A percentile compares a stretch with the other conserved stretches of the same genome.
Evolutionary conservation across 2,113 vertebrate genomes (phyloP).

Genomic region (Otocyon megalotis): DNA sequence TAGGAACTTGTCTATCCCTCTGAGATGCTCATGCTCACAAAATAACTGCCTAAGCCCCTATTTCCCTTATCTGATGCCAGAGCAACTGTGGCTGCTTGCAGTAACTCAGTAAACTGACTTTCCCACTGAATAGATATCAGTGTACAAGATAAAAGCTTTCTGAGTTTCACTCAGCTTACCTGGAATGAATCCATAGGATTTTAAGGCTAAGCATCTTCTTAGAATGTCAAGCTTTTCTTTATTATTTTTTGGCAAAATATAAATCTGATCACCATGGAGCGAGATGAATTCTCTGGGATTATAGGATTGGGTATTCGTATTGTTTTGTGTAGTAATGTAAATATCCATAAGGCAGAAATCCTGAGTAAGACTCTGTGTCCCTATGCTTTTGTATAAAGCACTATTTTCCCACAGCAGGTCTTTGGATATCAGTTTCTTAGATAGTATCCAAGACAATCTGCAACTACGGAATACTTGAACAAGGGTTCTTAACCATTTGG

Average conservation of each 20-base stretch:
- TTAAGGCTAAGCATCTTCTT: slow-evolving; percentile 39
- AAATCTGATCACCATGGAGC: slow-evolving; percentile 24
- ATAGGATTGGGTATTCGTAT: neutral
- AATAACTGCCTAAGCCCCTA: neutral
- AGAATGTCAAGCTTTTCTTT: neutral
- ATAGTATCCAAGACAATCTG: neutral
- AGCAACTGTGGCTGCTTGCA: neutral
- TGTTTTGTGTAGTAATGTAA: neutral
- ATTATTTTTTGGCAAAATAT: slow-evolving; percentile 35
- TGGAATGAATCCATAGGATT: neutral
- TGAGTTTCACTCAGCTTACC: slow-evolving; percentile 12
- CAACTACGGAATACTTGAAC: neutral
- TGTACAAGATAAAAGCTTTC: neutral
- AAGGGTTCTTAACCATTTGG: neutral
- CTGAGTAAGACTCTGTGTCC: neutral
- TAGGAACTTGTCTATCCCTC: neutral
- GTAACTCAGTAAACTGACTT: neutral
- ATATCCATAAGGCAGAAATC: slow-evolving; percentile 21
- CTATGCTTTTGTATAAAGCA: neutral
- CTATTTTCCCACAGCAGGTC: neutral
- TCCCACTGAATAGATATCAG: neutral
- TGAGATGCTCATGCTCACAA: slow-evolving; percentile 41
- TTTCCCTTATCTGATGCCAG: neutral
- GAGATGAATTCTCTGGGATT: neutral
- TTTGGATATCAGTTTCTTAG: neutral